phyloP scores from a whole-genome alignment of 2,797 vertebrate genomes.

The Labeo calbasu region DNA sequence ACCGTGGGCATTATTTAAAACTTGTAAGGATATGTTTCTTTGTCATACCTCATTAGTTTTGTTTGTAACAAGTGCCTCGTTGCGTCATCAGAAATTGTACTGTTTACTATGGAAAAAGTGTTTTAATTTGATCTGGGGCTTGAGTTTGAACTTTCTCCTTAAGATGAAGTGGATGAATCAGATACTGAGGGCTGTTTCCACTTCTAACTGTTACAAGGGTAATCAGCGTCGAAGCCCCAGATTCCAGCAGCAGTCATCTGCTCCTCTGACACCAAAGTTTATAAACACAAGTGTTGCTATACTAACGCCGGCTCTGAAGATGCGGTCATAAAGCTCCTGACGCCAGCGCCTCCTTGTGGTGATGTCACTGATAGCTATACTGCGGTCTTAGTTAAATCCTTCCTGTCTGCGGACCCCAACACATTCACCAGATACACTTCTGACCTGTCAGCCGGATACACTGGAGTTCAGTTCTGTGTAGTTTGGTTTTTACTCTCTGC shows the following conservation, averaged over 20 bases:
- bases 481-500: conserved; percentile 7
- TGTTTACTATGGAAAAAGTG: conserved; percentile 14
- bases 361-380: not conserved
- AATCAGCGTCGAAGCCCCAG: conserved; percentile 38
- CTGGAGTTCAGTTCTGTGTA: conserved; percentile 37
- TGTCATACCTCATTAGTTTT: not conserved
- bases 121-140: conserved; percentile 34
- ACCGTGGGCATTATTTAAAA: not conserved
- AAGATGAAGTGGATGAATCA: conserved; percentile 31
- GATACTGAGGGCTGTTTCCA: conserved; percentile 34
- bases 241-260: conserved; percentile 41
- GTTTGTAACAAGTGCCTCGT: not conserved
- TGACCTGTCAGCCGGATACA: not conserved
- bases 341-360: conserved; percentile 31
- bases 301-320: conserved; percentile 33
- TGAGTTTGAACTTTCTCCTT: conserved; percentile 43
- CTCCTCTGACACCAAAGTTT: conserved; percentile 53
- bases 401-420: conserved; percentile 40
- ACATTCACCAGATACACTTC: conserved; percentile 38
- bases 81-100: not conserved
- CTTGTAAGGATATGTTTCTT: not conserved
- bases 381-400: conserved; percentile 16
- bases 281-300: conserved; percentile 60
- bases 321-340: conserved; percentile 9
- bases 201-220: conserved; percentile 39